Percentiles rank a stretch among this genome's conserved stretches.
Conservation (phyloP, 2,888 invertebrate species). For the Falcaria lacertinaria region DNA sequence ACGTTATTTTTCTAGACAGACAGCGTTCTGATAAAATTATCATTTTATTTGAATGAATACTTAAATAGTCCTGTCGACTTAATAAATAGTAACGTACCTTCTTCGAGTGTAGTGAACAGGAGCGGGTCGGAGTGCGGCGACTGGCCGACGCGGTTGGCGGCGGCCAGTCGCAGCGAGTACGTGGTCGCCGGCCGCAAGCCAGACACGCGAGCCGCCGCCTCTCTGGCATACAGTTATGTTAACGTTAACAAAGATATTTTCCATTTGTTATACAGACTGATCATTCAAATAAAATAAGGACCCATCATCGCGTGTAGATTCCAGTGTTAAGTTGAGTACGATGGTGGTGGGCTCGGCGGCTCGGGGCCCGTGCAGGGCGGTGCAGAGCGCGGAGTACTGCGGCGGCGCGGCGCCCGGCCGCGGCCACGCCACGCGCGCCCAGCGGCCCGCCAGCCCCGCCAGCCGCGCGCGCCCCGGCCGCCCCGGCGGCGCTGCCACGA, state of each 20-base stretch:
- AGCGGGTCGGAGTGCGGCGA: slow-evolving; percentile 85
- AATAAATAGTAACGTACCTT: too few species aligned
- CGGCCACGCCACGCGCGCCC: slow-evolving; percentile 80
- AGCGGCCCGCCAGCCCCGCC: slow-evolving; percentile 80
- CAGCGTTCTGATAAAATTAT: too few species aligned
- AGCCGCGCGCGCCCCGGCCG: slow-evolving; percentile 80
- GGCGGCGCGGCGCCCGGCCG: slow-evolving; percentile 10
- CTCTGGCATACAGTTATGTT: too few species aligned
- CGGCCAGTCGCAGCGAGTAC: slow-evolving; percentile 84
- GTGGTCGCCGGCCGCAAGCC: slow-evolving; percentile 83
- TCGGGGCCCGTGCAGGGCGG: slow-evolving; percentile 39
- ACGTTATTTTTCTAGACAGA: too few species aligned
- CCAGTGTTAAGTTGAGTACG: slow-evolving; percentile 43
- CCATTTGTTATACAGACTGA: too few species aligned
- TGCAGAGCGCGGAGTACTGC: slow-evolving; percentile 38
- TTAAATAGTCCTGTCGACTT: too few species aligned
- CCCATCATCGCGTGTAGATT: slow-evolving; percentile 24
- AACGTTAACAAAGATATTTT: too few species aligned
- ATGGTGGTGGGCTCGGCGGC: slow-evolving; percentile 22
- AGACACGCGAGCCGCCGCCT: slow-evolving; percentile 46
- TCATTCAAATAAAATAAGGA: slow-evolving; percentile 10
- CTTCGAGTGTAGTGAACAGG: slow-evolving; percentile 85
- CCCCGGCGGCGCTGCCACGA: slow-evolving; percentile 82
- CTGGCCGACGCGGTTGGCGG: slow-evolving; percentile 85
- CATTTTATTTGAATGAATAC: too few species aligned